phyloP scores from a whole-genome alignment of 2,113 vertebrate genomes.

The Paedocypris sp. region DNA sequence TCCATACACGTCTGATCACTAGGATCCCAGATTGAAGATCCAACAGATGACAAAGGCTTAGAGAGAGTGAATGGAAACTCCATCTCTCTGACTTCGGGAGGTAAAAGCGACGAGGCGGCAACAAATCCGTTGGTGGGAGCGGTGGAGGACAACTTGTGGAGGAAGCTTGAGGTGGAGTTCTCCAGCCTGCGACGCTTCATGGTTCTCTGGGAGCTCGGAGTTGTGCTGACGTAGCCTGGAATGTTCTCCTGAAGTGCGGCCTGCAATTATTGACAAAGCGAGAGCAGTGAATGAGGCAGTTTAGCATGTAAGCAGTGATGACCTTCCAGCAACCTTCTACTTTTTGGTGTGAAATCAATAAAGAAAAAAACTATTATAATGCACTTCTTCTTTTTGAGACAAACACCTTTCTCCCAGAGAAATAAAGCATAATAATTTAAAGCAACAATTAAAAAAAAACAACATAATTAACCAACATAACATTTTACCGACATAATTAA shows the following conservation, averaged over 20 bases:
- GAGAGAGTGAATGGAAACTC: slow-evolving; percentile 16
- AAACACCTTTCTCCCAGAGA: too few species aligned
- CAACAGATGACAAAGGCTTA: slow-evolving; percentile 1
- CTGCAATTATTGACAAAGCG: slow-evolving; percentile 15
- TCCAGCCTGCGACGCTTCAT: slow-evolving; percentile 29
- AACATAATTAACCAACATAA: too few species aligned
- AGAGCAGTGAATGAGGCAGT: too few species aligned
- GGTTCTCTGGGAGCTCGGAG: slow-evolving; percentile 21
- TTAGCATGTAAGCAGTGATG: too few species aligned
- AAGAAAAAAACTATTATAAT: too few species aligned
- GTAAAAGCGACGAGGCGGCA: slow-evolving; percentile 30
- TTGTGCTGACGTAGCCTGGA: slow-evolving; percentile 13
- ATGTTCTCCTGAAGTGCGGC: background rate
- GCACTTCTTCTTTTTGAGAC: too few species aligned
- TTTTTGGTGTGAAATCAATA: too few species aligned
- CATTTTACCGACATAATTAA: too few species aligned
- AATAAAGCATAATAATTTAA: too few species aligned
- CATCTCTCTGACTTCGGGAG: background rate
- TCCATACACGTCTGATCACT: background rate
- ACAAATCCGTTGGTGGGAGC: slow-evolving; percentile 28
- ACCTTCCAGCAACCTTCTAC: too few species aligned
- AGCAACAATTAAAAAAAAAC: too few species aligned
- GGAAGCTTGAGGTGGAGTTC: background rate
- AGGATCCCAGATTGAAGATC: background rate
- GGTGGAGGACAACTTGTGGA: background rate